Evolutionary conservation across 2,113 vertebrate species (phyloP), one percentile per base, ranked within the genome.

Genomic region (Ptilonorhynchus violaceus): DNA sequence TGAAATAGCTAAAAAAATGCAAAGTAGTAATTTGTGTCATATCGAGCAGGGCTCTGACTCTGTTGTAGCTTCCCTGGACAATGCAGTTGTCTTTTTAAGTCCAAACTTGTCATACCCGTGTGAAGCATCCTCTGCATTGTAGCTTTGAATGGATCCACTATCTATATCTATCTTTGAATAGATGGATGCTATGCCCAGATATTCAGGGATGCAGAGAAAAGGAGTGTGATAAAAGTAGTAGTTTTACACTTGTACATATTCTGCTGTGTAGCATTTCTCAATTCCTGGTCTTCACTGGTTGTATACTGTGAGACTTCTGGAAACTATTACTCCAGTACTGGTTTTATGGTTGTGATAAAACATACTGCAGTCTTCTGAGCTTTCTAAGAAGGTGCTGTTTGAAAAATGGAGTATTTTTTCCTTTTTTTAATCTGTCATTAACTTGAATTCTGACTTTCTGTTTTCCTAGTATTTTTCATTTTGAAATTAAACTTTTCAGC

Each of bases 81-180:
- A 46, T 39, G 37, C 35, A 42, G 28, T 67, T 90, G 15, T 46
- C 39, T 88, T 77, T 35, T 9, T 78, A 33, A 75, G 72, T 75
- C 31, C 62, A 58, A 46, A 49, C 13, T 44, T 2, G 0, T n/a
- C n/a, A 11, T 70, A n/a, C 5, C 3, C 0, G 0, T 60, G 15
- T 0, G 0, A 66, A 85, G 15, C 30, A 21, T 88, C 22, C 6
- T 56, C 20, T 55, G 64, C 1, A 1, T 11, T 77, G 49, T 49
- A 35, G 23, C n/a, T 62, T 56, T 92, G 70, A 39, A 17, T 28
- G 33, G 35, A 58, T 64, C 9, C 28, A 22, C 60, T n/a, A n/a
- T n/a, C n/a, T n/a, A n/a, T n/a, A n/a, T n/a, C n/a, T n/a, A n/a
- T n/a, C n/a, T n/a, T n/a, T n/a, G n/a, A n/a, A n/a, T n/a, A 75